Conservation (phyloP, 2,888 invertebrate species). For the Muscina levida region DNA sequence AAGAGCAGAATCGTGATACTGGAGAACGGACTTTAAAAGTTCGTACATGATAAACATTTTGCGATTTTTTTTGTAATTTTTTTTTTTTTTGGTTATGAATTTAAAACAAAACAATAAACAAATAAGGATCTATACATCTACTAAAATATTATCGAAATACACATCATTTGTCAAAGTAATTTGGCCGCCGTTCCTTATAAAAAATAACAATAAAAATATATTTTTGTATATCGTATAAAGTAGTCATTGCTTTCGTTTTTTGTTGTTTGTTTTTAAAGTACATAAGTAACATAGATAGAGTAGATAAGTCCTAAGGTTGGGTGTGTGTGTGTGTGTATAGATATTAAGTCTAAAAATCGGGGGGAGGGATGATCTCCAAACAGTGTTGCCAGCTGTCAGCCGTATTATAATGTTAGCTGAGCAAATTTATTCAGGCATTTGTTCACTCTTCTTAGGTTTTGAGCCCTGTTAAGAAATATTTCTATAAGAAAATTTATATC, state of each 20-base stretch:
- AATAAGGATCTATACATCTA: neutral
- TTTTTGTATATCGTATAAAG: constrained; percentile 1
- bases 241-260: constrained; percentile 30
- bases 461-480: too few relatives aligned
- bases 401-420: too few relatives aligned
- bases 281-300: constrained; percentile 10
- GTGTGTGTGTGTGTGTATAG: neutral
- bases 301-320: constrained; percentile 16
- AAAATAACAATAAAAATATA: constrained; percentile 8
- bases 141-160: constrained; percentile 5
- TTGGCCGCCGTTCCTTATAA: constrained; percentile 40
- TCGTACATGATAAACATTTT: neutral
- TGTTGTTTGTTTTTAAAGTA: constrained; percentile 29
- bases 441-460: too few relatives aligned
- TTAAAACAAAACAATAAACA: constrained; percentile 8
- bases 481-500: too few relatives aligned
- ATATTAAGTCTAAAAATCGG: constrained; percentile 11
- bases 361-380: too few relatives aligned
- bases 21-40: constrained; percentile 9
- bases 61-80: neutral
- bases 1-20: constrained; percentile 1
- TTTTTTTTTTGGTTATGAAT: too few relatives aligned
- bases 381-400: too few relatives aligned
- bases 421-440: too few relatives aligned
- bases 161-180: constrained; percentile 34